These are phyloP conservation scores for Microhierax caerulescens DNA, from an alignment of 2,797 vertebrate species.

Conservation along the genomic window DNA sequence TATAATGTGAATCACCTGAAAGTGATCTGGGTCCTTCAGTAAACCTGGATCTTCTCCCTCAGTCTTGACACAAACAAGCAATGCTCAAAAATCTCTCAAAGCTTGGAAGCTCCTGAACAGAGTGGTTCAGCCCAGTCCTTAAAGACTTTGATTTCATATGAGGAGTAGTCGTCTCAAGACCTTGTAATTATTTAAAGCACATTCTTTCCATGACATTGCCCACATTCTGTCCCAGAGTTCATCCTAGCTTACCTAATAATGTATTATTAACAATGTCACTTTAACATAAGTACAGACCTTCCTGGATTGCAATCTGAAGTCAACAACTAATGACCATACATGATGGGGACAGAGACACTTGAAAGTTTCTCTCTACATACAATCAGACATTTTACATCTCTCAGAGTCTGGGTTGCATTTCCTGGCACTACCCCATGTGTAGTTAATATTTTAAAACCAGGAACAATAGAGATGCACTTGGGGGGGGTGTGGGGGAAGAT, in stretches of 20 bases:
- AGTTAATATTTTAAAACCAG: not conserved
- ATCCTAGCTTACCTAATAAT: not conserved
- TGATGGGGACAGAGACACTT: not conserved
- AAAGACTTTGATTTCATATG: not conserved
- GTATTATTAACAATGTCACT: not conserved
- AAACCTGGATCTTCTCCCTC: not conserved
- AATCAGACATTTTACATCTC: not conserved
- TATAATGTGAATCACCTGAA: not conserved
- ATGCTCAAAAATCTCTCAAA: not conserved
- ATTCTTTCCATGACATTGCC: not conserved
- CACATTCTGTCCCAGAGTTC: not conserved
- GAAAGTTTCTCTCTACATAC: not conserved
- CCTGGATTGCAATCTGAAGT: not conserved
- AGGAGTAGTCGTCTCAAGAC: not conserved
- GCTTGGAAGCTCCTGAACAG: not conserved
- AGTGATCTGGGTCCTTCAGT: not conserved
- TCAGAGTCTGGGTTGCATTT: not conserved
- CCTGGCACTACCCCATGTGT: not conserved
- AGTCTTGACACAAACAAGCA: not conserved
- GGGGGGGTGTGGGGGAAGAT: not conserved
- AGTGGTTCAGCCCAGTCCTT: not conserved
- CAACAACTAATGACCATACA: not conserved
- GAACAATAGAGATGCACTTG: not conserved
- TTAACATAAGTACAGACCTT: not conserved
- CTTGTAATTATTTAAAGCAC: not conserved